Conservation (phyloP, 2,797 vertebrate species). For the Euthynnus affinis region DNA sequence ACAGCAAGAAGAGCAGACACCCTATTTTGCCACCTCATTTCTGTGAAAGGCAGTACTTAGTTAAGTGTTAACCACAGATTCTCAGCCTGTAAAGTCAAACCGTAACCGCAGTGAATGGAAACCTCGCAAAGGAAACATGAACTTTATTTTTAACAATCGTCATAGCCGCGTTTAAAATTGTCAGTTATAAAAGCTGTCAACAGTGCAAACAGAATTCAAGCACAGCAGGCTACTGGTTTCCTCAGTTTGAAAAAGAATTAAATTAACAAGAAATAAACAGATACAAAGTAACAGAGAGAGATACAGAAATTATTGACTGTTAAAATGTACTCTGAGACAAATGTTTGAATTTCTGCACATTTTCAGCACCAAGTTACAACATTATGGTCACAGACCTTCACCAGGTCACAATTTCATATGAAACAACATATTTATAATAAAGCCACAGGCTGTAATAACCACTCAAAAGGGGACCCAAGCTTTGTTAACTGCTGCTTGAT, state of each 20-base stretch:
- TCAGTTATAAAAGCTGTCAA: constrained; percentile 14
- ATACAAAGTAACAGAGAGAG: background rate
- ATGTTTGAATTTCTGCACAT: background rate
- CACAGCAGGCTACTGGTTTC: constrained; percentile 20
- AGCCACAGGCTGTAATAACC: background rate
- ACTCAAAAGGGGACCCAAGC: background rate
- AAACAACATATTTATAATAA: background rate
- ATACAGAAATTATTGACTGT: background rate
- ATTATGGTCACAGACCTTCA: background rate
- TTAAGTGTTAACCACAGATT: constrained; percentile 45
- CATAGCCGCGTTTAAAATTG: constrained; percentile 15
- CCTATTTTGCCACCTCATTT: constrained; percentile 49
- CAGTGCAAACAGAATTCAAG: constrained; percentile 24
- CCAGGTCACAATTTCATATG: background rate
- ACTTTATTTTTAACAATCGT: constrained; percentile 20
- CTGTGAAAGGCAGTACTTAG: constrained; percentile 62
- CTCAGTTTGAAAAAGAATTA: background rate
- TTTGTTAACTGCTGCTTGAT: no score
- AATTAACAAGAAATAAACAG: constrained; percentile 8
- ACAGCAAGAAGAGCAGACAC: constrained; percentile 58
- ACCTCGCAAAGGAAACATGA: background rate
- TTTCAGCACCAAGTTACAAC: background rate
- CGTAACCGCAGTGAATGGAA: constrained; percentile 18
- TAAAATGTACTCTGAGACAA: background rate
- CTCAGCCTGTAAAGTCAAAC: constrained; percentile 11